These are phyloP conservation scores for Melanotaenia trifasciata DNA, from an alignment of 2,797 vertebrate genomes.

Conservation along the genomic window DNA sequence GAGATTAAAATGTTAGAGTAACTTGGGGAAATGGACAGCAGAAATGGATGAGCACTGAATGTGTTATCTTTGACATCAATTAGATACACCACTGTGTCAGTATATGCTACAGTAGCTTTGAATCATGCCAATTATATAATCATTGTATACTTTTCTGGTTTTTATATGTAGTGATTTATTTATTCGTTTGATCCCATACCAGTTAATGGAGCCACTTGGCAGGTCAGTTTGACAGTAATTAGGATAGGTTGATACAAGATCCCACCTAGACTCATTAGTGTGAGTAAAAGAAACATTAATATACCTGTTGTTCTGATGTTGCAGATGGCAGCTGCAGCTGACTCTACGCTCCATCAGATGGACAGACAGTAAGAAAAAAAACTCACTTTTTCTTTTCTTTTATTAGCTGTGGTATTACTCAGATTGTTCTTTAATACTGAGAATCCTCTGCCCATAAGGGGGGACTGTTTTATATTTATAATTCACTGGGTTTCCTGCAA, in stretches of 20 bases:
- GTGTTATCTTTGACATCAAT: background rate
- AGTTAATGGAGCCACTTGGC: slow-evolving; percentile 8
- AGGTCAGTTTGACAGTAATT: slow-evolving; percentile 45
- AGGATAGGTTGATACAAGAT: slow-evolving; percentile 46
- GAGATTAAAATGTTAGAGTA: slow-evolving; percentile 15
- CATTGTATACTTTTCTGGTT: background rate
- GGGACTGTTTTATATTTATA: background rate
- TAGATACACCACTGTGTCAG: background rate
- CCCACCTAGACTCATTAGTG: slow-evolving; percentile 50
- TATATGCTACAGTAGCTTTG: background rate
- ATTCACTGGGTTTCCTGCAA: background rate
- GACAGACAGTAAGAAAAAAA: background rate
- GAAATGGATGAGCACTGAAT: background rate
- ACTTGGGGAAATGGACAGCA: background rate
- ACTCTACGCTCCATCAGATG: background rate
- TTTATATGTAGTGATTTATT: background rate
- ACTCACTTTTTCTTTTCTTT: background rate
- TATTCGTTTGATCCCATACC: slow-evolving; percentile 1
- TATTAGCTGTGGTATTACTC: background rate
- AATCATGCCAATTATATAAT: slow-evolving; percentile 1
- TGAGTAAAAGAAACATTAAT: slow-evolving; percentile 61
- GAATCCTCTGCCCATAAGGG: background rate
- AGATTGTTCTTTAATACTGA: background rate
- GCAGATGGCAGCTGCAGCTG: slow-evolving; percentile 16
- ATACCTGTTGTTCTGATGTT: slow-evolving; percentile 12